Evolutionary conservation across 2,888 invertebrate genomes (phyloP).

Genomic region (Acrobasis repandana): DNA sequence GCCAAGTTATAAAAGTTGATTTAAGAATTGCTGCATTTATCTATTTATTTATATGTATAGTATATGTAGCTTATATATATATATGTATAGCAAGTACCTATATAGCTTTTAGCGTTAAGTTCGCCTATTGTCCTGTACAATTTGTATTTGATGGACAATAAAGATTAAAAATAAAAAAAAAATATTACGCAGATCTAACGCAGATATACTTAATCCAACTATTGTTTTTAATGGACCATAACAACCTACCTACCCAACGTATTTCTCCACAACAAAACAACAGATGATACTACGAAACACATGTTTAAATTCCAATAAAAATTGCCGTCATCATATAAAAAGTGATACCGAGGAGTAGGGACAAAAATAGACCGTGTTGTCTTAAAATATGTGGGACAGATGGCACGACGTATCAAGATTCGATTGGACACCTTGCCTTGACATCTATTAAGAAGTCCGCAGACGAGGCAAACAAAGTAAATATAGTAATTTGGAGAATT

Average conservation of each 20-base stretch:
- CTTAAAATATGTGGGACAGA: slow-evolving; percentile 13
- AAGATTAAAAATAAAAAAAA: too few relatives aligned
- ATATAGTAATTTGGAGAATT: slow-evolving; percentile 10
- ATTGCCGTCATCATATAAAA: not conserved
- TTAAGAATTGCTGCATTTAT: too few relatives aligned
- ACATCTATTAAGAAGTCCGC: slow-evolving; percentile 12
- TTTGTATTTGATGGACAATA: too few relatives aligned
- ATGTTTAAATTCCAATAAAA: slow-evolving; percentile 7
- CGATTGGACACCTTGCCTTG: slow-evolving; percentile 5
- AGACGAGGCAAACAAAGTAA: slow-evolving; percentile 1
- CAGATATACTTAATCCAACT: too few relatives aligned
- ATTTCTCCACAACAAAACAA: not conserved
- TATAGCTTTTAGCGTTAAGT: too few relatives aligned
- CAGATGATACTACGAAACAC: not conserved
- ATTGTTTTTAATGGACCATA: too few relatives aligned
- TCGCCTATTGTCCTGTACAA: too few relatives aligned
- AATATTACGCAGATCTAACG: too few relatives aligned
- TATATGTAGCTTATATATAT: too few relatives aligned
- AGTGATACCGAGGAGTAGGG: not conserved
- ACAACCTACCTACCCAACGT: not conserved
- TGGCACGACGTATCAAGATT: not conserved
- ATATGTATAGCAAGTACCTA: too few relatives aligned
- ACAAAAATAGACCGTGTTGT: slow-evolving; percentile 4
- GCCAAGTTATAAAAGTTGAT: too few relatives aligned
- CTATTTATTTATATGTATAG: too few relatives aligned